Conservation (phyloP, 2,113 vertebrate genomes). For the Guaruba guarouba region DNA sequence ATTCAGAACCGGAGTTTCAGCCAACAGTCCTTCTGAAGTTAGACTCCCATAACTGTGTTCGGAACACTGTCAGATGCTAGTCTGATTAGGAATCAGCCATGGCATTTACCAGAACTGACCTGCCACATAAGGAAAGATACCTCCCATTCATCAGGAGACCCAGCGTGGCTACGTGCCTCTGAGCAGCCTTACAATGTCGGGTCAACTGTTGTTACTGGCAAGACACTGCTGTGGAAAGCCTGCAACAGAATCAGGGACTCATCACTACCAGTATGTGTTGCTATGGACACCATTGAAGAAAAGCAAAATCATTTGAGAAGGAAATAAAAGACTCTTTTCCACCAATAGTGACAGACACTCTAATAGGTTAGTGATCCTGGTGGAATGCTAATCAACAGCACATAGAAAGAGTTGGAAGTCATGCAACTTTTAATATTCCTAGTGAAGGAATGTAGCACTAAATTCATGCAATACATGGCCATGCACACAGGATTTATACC, state of each 20-base stretch:
- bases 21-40: neutral
- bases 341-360: conserved; percentile 30
- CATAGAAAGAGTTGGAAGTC: conserved; percentile 34
- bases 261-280: conserved; percentile 59
- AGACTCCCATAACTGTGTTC: neutral
- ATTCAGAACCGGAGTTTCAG: neutral
- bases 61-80: neutral
- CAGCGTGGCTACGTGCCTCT: conserved; percentile 15
- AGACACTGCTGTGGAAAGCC: conserved; percentile 44
- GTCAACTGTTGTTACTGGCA: conserved; percentile 58
- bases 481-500: neutral
- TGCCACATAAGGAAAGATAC: neutral
- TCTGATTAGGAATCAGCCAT: neutral
- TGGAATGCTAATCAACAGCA: conserved; percentile 62
- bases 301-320: conserved; percentile 68
- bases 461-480: neutral
- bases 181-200: conserved; percentile 8
- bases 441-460: neutral
- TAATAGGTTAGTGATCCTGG: conserved; percentile 58
- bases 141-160: neutral
- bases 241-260: conserved; percentile 45
- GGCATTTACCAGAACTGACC: neutral
- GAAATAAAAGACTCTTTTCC: conserved; percentile 59
- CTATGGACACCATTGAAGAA: conserved; percentile 62
- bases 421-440: conserved; percentile 11